Evolutionary conservation across 2,113 vertebrate species (phyloP), one percentile per base, ranked within the genome.

Genomic region (Cyanistes caeruleus): DNA sequence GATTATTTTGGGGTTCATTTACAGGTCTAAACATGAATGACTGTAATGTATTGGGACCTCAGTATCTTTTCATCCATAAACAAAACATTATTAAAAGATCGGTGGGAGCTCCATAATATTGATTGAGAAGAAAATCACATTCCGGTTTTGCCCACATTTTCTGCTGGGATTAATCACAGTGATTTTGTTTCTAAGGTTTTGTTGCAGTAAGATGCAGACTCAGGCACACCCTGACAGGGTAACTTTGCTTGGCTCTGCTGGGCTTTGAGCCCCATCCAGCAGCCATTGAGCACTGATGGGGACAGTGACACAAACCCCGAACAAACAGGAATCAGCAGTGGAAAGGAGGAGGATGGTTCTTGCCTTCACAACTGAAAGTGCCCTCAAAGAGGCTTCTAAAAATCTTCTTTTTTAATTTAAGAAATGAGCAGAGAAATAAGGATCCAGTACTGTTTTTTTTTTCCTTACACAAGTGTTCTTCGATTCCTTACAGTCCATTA

Each of bases 131-230:
- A 70, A 92, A 93, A 86, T 78, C 64, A 17, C 52, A 88, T 90
- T 88, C 74, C 2, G 2, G 33, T 59, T 87, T 76, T 91, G 83
- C 33, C 48, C 51, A 72, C 27, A 28, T 74, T 93, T 85, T 93
- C 74, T 95, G 91, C 95, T 93, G 79, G 85, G 92, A 96, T 96
- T 96, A 95, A 91, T 91, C 52, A 46, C 68, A 46, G 68, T 58
- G 77, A 84, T 97, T 96, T 95, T 81, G 55, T 84, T 89, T 90
- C 31, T 86, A 53, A 95, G 83, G 89, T 83, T 96, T 72, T 52
- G 58, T 28, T 62, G 30, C 12, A 59, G 87, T 4, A 35, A 59
- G 49, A 65, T 5, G 33, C 39, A 88, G 94, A 80, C 64, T 83
- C 86, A 53, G 53, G 84, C 95, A 90, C 73, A 90, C 55, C 62